Conservation (phyloP, 2,797 vertebrate species). For the Pterois miles region DNA sequence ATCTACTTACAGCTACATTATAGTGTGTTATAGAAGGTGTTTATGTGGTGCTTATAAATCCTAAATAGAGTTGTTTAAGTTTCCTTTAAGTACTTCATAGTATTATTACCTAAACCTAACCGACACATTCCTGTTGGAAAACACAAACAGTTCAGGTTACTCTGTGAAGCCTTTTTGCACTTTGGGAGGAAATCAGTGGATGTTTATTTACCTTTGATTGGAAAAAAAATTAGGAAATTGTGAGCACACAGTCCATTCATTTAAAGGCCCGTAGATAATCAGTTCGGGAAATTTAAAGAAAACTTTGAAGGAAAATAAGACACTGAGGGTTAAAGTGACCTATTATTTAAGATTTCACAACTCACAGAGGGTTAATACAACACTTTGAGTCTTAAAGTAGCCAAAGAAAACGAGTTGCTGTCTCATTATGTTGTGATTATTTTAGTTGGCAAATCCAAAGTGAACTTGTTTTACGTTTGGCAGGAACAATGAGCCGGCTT, state of each 20-base stretch:
- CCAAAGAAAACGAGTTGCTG: background rate
- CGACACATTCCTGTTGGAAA: constrained; percentile 43
- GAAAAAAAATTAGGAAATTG: constrained; percentile 60
- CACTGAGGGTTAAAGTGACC: constrained; percentile 9
- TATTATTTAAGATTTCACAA: constrained; percentile 18
- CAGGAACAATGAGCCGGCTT: constrained; percentile 2
- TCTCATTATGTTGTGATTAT: constrained; percentile 12
- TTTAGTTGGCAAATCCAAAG: constrained; percentile 10
- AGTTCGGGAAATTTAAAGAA: constrained; percentile 64
- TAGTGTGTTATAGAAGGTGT: background rate
- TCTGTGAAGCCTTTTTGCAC: constrained; percentile 14
- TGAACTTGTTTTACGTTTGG: constrained; percentile 18
- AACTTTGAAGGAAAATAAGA: constrained; percentile 33
- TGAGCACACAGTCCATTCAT: constrained; percentile 33
- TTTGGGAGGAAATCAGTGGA: constrained; percentile 55
- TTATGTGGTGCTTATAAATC: background rate
- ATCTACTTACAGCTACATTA: background rate
- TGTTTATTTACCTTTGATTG: constrained; percentile 72
- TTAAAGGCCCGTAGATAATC: constrained; percentile 19
- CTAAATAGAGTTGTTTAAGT: background rate
- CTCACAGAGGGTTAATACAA: constrained; percentile 19
- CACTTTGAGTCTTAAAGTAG: constrained; percentile 1
- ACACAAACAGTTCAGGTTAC: constrained; percentile 60
- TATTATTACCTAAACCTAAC: background rate
- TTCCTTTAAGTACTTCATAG: background rate